Base-by-base conservation (phyloP, 2,888 invertebrate species). In the Listrodromus nycthemerus region DNA sequence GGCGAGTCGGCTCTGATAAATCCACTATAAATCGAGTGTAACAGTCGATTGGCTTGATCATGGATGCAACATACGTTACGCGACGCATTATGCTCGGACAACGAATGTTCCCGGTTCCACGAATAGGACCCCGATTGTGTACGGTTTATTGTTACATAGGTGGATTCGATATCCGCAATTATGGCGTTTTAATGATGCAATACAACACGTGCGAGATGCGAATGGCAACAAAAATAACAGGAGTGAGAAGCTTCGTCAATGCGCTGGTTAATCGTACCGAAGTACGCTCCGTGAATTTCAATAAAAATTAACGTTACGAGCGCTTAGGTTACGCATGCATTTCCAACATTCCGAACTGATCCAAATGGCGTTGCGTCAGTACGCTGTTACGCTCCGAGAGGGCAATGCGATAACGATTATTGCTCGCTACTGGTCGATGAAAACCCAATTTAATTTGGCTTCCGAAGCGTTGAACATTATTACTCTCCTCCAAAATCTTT, bases 241-340 rank as follows among this genome's bases (percentile, higher is more conserved):
- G 55, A 78, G 66, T 79, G 77, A 84, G 71, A 80, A 80, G 66
- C 52, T 21, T 67, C 69, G 82, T 85, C 82, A 85, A 82, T 65
- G 74, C 67, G 50, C 78, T 73, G 79, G 77, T 75, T 84, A 85
- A 85, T 85, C 67, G 84, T 67, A 80, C 63, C 77, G 73, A 77
- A 82, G 76, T 82, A 77, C 73, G 76, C 66, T 52, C 84, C 80
- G 75, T 85, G 82, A 85, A 85, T 85, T 82, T 75, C 71, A 84
- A 84, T 85, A 70, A 84, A 77, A 63, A 70, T 77, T 74, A 77
- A 82, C 85, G 80, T 63, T 77, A 85, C 80, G 74, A 82, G 81
- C 80, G 74, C 67, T 73, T 77, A 77, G 21, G 70, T 74, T 84
- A 82, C 67, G 82, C 71, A 30, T 16, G 21, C 74, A 70, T 69